These are phyloP conservation scores for Mobula hypostoma DNA, from an alignment of 2,113 vertebrate species.

Conservation along the genomic window DNA sequence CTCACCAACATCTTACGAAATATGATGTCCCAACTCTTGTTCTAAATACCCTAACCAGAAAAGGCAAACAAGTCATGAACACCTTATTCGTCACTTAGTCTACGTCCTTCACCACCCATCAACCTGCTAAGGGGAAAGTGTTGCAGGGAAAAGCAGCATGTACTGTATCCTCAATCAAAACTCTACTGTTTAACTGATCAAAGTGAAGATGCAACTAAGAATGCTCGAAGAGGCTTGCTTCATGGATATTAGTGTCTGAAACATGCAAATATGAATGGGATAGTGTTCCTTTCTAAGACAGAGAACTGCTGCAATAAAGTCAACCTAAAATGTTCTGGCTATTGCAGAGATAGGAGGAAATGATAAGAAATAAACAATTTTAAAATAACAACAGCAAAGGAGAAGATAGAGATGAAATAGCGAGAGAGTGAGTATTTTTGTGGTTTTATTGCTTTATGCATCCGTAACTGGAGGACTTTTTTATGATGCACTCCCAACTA, in stretches of 20 bases:
- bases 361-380: no score
- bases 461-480: background rate
- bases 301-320: background rate
- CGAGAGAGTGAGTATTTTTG: no score
- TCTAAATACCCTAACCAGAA: no score
- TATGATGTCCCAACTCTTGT: no score
- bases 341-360: no score
- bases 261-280: background rate
- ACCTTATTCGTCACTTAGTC: no score
- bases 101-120: no score
- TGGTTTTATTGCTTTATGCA: background rate
- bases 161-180: background rate
- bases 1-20: no score
- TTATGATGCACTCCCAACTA: background rate
- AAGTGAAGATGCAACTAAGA: background rate
- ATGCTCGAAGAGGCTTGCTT: background rate
- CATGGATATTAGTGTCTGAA: background rate
- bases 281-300: background rate
- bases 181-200: background rate
- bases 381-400: no score
- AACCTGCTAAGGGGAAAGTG: no score
- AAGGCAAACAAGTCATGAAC: no score
- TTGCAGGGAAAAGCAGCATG: background rate
- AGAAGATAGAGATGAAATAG: no score
- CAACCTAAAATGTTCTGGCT: background rate